Evolutionary conservation across 2,797 vertebrate species (phyloP).

Genomic region (Artibeus lituratus): DNA sequence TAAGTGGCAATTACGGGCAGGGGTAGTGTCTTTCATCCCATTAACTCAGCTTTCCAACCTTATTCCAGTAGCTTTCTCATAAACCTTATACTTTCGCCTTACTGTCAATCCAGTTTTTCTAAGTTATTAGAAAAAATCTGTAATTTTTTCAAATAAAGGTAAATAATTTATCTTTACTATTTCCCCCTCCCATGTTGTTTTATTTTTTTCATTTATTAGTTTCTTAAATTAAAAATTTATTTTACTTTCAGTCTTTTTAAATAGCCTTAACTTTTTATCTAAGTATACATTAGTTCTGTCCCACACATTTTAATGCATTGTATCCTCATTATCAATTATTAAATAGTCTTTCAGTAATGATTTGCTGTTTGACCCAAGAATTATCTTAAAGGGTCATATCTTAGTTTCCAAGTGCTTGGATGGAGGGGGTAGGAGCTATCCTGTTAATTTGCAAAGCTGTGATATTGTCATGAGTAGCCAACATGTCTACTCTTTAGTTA

Average conservation of each 20-base stretch:
- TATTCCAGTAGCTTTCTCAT: not conserved
- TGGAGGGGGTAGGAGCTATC: not conserved
- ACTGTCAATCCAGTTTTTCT: not conserved
- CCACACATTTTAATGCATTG: not conserved
- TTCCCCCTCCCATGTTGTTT: not conserved
- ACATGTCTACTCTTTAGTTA: not conserved
- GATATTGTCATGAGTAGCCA: not conserved
- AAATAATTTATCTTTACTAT: not conserved
- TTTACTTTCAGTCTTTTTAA: conserved; percentile 10
- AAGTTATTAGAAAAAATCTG: not conserved
- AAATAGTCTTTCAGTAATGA: not conserved
- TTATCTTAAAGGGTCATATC: not conserved
- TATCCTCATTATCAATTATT: not conserved
- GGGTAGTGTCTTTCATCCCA: not conserved
- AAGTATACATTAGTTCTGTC: not conserved
- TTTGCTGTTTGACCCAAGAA: not conserved
- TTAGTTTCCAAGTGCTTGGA: not conserved
- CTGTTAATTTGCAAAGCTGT: not conserved
- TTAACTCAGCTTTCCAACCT: not conserved
- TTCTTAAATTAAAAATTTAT: not conserved
- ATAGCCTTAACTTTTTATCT: not conserved
- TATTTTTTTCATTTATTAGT: not conserved
- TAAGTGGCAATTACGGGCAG: not conserved
- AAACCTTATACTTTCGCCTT: not conserved
- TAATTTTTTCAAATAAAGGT: not conserved